Percentiles rank a stretch among this genome's conserved stretches.
phyloP scores from a whole-genome alignment of 2,113 vertebrate species.

The Paramormyrops kingsleyae region DNA sequence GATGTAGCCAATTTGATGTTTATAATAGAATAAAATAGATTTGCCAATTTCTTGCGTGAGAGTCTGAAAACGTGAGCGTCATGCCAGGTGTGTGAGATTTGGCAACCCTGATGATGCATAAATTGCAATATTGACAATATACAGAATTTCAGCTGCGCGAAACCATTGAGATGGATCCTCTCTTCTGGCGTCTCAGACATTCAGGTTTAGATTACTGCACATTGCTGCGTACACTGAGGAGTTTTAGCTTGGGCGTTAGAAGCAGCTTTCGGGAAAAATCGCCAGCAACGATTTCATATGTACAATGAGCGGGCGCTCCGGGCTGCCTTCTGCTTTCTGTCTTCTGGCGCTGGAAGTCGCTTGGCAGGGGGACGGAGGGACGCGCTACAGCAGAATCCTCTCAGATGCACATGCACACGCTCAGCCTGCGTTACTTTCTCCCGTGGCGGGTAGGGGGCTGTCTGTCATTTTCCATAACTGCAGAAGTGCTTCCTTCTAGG shows the following conservation, averaged over 20 bases:
- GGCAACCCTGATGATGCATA: neutral
- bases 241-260: neutral
- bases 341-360: neutral
- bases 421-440: neutral
- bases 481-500: conserved; percentile 31
- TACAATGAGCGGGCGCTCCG: neutral
- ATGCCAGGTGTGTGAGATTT: neutral
- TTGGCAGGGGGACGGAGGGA: neutral
- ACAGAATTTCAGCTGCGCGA: neutral
- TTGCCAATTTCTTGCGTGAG: neutral
- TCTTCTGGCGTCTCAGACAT: neutral
- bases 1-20: neutral
- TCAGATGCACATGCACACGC: neutral
- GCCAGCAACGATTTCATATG: neutral
- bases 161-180: neutral
- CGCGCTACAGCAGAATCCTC: neutral
- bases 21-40: neutral
- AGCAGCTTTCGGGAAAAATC: neutral
- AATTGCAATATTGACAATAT: neutral
- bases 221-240: neutral
- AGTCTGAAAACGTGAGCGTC: neutral
- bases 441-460: neutral
- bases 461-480: neutral
- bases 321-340: neutral
- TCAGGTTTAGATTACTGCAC: neutral